Evolutionary conservation across 2,888 invertebrate species (phyloP).

Genomic region (Unio pictorum): DNA sequence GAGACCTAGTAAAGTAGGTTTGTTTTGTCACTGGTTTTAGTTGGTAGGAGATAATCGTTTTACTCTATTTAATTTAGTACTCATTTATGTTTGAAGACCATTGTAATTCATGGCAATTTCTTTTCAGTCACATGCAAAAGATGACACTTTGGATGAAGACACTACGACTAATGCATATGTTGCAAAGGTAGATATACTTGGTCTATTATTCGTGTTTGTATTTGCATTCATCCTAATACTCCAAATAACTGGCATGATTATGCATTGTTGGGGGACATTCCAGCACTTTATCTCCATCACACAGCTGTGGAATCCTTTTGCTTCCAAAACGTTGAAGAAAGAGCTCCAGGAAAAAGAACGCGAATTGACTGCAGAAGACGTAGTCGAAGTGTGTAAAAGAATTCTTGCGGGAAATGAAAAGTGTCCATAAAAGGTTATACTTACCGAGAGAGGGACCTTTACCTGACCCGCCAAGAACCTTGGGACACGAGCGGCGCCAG

Average conservation of each 20-base stretch:
- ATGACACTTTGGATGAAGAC: conserved; percentile 1
- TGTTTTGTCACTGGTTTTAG: no score
- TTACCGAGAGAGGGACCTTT: no score
- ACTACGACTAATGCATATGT: conserved; percentile 2
- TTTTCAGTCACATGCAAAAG: conserved; percentile 1
- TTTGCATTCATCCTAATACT: conserved; percentile 57
- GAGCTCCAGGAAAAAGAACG: no score
- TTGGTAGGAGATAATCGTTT: no score
- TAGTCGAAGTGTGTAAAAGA: conserved; percentile 31
- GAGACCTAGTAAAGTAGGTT: no score
- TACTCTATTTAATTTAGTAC: no score
- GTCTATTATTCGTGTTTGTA: conserved; percentile 60
- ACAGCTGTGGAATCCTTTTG: conserved; percentile 37
- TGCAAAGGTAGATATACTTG: conserved; percentile 44
- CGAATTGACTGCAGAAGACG: conserved; percentile 6
- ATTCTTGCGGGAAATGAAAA: conserved; percentile 7
- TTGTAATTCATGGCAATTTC: background rate
- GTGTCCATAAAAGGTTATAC: no score
- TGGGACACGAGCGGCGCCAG: no score
- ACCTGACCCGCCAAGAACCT: no score
- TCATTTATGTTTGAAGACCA: no score
- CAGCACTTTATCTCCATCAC: conserved; percentile 63
- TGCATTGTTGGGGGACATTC: conserved; percentile 68
- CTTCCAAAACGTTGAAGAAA: no score
- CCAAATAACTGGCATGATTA: conserved; percentile 65